phyloP scores from a whole-genome alignment of 2,113 vertebrate species.

The Coptodon rendalli region DNA sequence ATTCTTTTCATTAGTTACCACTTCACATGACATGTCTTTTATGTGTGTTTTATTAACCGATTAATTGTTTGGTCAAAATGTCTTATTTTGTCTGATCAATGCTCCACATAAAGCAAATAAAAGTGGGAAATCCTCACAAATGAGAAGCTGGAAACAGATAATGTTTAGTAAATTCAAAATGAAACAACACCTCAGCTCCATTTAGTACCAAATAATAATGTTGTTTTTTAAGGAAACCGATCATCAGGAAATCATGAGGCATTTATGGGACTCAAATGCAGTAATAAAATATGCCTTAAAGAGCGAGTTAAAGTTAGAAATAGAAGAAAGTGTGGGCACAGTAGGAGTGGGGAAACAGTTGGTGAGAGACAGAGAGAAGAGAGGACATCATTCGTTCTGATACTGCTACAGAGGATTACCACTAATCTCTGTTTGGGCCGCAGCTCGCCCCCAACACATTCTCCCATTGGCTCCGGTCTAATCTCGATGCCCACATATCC shows the following conservation, averaged over 20 bases:
- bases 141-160: background rate
- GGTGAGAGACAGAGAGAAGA: background rate
- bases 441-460: conserved; percentile 2
- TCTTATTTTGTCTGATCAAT: background rate
- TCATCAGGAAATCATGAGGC: background rate
- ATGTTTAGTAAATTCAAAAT: background rate
- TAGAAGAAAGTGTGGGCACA: background rate
- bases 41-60: background rate
- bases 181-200: background rate
- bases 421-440: conserved; percentile 56
- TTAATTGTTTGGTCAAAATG: background rate
- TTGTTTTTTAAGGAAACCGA: background rate
- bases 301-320: background rate
- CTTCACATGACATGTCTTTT: background rate
- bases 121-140: background rate
- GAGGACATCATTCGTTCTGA: conserved; percentile 9
- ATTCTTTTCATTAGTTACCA: background rate
- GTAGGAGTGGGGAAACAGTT: background rate
- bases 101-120: background rate
- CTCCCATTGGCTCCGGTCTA: conserved; percentile 52
- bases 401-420: conserved; percentile 54
- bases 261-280: background rate
- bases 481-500: conserved; percentile 24
- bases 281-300: background rate
- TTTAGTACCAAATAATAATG: background rate